Evolutionary conservation across 1,140 invertebrate species (phyloP), one percentile per base, ranked within the genome.

Genomic region (Ylistrum balloti): DNA sequence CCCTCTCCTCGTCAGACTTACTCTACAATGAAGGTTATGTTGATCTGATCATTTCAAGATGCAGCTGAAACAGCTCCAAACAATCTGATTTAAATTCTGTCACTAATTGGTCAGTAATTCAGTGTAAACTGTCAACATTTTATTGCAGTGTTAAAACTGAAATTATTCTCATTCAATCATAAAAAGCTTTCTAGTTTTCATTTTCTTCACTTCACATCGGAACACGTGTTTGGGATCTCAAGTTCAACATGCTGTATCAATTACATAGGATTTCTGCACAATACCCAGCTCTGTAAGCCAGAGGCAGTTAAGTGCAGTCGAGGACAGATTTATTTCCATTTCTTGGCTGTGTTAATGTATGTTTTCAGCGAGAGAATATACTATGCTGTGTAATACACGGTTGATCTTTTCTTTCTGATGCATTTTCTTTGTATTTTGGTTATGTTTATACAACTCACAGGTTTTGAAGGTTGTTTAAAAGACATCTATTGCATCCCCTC

Each of bases 401-500:
- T 74, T 74, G 56, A 74, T 74, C 22, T n/a, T 74, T 74, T 74
- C 56, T 74, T 28, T 74, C 56, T 28, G 56, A 28, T 74, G 56
- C 22, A n/a, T 28, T 74, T 74, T 74, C 56, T 74, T 74, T 74
- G 56, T 74, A 74, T 74, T 74, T 28, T n/a, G 28, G 56, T 28
- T 74, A 28, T 74, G 11, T 74, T 28, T 74, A 74, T 74, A 74
- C 56, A 74, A 74, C 56, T n/a, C 5, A 28, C 56, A 74, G 56
- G 56, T 74, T 74, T 28, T 74, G 56, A 74, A 74, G 56, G 56
- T n/a, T 74, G 56, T 74, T 74, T 74, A 74, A 74, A 74, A 74
- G 56, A 74, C 56, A 74, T 74, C n/a, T 74, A 74, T 74, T 74
- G 56, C 56, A 74, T 74, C 56, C n/a, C 45, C 56, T 2, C 22